Conservation (phyloP, 2,797 vertebrate genomes). For the Ciconia nigra region DNA sequence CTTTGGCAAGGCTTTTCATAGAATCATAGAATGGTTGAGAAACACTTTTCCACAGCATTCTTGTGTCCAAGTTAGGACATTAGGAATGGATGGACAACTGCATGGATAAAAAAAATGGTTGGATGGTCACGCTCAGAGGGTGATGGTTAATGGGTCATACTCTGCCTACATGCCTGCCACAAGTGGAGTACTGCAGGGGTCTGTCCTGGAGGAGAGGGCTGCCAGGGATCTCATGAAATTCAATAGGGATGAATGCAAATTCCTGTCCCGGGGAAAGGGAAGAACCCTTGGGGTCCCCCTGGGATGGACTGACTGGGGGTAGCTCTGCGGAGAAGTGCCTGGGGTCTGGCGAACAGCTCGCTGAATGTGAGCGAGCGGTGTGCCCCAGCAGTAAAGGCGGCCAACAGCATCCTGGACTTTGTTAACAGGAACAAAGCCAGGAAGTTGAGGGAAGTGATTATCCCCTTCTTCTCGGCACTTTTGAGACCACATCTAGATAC, state of each 20-base stretch:
- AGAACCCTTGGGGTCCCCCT: neutral
- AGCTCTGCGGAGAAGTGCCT: neutral
- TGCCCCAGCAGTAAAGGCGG: neutral
- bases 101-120: neutral
- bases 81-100: neutral
- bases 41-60: neutral
- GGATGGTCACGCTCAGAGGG: neutral
- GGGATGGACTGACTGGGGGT: neutral
- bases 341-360: fast-evolving
- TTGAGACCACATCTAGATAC: neutral
- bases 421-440: neutral
- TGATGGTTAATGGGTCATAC: neutral
- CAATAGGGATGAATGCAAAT: neutral
- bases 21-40: neutral
- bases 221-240: neutral
- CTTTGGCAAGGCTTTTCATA: neutral
- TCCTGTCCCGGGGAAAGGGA: neutral
- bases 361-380: fast-evolving
- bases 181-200: neutral
- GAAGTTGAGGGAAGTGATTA: neutral
- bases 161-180: neutral
- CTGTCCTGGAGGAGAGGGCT: neutral
- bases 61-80: neutral
- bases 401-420: neutral
- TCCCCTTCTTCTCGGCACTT: neutral